phyloP scores from a whole-genome alignment of 2,113 vertebrate species.

The Lagopus muta region DNA sequence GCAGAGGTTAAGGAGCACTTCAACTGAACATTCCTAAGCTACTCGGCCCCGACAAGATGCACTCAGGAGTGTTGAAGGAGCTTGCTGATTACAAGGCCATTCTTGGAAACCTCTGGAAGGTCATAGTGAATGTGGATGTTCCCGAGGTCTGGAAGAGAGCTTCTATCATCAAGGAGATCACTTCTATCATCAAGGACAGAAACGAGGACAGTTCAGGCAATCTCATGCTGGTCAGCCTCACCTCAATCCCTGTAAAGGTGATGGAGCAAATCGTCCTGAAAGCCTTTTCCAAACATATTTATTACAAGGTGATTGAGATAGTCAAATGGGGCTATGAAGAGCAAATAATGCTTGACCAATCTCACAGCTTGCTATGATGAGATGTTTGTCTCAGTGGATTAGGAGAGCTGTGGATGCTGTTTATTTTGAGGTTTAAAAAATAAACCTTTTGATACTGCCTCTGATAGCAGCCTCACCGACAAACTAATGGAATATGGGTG shows the following conservation, averaged over 20 bases:
- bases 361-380: background rate
- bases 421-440: background rate
- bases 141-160: background rate
- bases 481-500: background rate
- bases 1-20: background rate
- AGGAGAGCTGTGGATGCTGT: background rate
- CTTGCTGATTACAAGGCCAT: background rate
- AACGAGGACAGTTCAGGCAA: background rate
- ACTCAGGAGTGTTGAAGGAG: background rate
- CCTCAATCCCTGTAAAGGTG: background rate
- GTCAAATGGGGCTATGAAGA: background rate
- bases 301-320: background rate
- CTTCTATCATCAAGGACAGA: background rate
- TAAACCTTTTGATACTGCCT: background rate
- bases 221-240: background rate
- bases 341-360: background rate
- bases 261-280: background rate
- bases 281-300: background rate
- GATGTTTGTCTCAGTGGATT: background rate
- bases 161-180: background rate
- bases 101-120: background rate
- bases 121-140: fast-evolving
- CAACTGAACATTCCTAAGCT: background rate
- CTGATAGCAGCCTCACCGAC: background rate
- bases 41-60: background rate